Conservation (phyloP, 1,140 invertebrate species). For the Gonioctena quinquepunctata region DNA sequence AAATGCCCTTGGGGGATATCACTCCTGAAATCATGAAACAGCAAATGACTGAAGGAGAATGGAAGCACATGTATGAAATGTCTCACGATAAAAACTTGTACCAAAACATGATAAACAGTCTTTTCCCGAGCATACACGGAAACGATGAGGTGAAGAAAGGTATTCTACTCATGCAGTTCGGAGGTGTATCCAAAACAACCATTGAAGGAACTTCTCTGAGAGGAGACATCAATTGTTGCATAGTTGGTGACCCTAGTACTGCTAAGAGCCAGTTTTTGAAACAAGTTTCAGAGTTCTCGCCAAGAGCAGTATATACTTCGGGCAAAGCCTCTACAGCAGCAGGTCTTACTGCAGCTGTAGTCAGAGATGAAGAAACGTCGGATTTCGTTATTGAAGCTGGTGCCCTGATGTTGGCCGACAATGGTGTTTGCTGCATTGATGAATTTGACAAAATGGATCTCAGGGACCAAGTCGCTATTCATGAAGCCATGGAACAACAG, state of each 20-base stretch:
- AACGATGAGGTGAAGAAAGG: conserved; percentile 98
- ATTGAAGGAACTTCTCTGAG: conserved; percentile 84
- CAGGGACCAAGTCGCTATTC: conserved; percentile 97
- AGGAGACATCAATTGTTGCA: conserved; percentile 97
- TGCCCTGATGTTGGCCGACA: conserved; percentile 98
- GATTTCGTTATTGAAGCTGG: conserved; percentile 99
- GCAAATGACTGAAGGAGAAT: conserved; percentile 93
- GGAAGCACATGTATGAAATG: conserved; percentile 97
- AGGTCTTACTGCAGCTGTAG: conserved; percentile 97
- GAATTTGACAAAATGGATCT: conserved; percentile 99
- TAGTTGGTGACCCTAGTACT: conserved; percentile 98
- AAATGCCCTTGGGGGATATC: conserved; percentile 77
- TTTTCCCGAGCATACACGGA: conserved; percentile 98
- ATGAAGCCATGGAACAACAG: conserved; percentile 99
- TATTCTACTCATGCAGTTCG: conserved; percentile 95
- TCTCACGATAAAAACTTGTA: conserved; percentile 91
- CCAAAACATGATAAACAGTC: conserved; percentile 86
- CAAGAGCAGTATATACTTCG: conserved; percentile 96
- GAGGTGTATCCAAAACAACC: conserved; percentile 96
- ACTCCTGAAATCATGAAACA: conserved; percentile 90
- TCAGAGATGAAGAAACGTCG: conserved; percentile 94
- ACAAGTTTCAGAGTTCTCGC: conserved; percentile 92
- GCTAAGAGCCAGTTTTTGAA: conserved; percentile 98
- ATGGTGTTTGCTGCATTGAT: conserved; percentile 99
- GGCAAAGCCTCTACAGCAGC: conserved; percentile 98